These are phyloP conservation scores for Spilosoma lubricipeda DNA, from an alignment of 2,888 invertebrate species.

Conservation along the genomic window DNA sequence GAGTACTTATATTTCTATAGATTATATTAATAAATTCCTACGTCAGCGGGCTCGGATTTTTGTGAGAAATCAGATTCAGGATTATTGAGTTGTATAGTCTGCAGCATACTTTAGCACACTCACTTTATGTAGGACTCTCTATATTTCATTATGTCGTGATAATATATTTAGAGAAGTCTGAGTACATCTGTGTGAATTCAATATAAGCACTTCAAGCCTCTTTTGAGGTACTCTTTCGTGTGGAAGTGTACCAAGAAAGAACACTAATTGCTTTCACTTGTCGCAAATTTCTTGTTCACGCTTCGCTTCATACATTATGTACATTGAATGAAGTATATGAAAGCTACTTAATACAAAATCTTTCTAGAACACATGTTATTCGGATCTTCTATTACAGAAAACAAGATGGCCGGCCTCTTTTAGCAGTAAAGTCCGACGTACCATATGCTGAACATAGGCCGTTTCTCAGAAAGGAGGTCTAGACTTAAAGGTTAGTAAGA, in stretches of 20 bases:
- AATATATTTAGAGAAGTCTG: not conserved
- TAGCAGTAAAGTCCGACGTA: no score
- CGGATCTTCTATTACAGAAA: not conserved
- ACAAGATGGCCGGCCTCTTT: not conserved
- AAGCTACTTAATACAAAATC: no score
- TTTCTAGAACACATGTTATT: no score
- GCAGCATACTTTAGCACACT: not conserved
- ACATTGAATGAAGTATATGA: not conserved
- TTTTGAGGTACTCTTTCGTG: not conserved
- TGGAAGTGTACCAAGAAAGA: not conserved
- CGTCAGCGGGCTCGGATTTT: conserved; percentile 11
- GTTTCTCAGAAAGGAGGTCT: no score
- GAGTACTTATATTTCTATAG: conserved; percentile 26
- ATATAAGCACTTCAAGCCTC: not conserved
- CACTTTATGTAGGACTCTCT: not conserved
- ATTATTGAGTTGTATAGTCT: conserved; percentile 12
- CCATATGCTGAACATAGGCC: no score
- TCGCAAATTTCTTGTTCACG: not conserved
- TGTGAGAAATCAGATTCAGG: conserved; percentile 14
- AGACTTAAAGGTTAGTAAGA: no score
- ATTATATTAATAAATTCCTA: conserved; percentile 23
- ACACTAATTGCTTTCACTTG: not conserved
- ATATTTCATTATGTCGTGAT: not conserved
- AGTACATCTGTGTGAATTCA: not conserved
- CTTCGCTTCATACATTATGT: not conserved